phyloP scores from a whole-genome alignment of 2,797 vertebrate genomes.

The Gadopsis bispinosus region DNA sequence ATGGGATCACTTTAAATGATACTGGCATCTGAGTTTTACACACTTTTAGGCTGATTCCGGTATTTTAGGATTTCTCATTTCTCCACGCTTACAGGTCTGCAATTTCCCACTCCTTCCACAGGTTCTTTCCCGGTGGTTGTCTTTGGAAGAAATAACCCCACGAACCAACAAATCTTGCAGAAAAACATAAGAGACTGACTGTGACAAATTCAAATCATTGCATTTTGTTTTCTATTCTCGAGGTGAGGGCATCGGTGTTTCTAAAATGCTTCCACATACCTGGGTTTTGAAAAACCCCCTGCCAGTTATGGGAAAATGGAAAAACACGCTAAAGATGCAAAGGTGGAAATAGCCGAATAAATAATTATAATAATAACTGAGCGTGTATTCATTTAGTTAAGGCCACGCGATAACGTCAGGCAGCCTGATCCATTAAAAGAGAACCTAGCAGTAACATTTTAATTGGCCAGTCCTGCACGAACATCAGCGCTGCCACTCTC shows the following conservation, averaged over 20 bases:
- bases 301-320: not conserved
- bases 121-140: not conserved
- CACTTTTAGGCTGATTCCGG: not conserved
- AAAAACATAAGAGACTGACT: no score
- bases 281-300: not conserved
- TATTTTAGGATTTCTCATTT: not conserved
- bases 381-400: slow-evolving; percentile 38
- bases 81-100: not conserved
- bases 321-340: not conserved
- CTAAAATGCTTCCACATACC: not conserved
- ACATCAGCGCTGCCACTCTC: no score
- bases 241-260: no score
- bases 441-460: slow-evolving; percentile 27
- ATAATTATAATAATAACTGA: not conserved
- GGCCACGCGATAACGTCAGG: not conserved
- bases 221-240: not conserved
- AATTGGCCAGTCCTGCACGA: slow-evolving; percentile 18
- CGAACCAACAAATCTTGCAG: no score
- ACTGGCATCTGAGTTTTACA: not conserved
- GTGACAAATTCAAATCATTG: not conserved
- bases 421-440: slow-evolving; percentile 25
- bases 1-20: not conserved
- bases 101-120: not conserved
- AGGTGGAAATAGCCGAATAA: not conserved
- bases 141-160: not conserved